phyloP scores from a whole-genome alignment of 2,113 vertebrate species.

The Pterophyllum scalare region DNA sequence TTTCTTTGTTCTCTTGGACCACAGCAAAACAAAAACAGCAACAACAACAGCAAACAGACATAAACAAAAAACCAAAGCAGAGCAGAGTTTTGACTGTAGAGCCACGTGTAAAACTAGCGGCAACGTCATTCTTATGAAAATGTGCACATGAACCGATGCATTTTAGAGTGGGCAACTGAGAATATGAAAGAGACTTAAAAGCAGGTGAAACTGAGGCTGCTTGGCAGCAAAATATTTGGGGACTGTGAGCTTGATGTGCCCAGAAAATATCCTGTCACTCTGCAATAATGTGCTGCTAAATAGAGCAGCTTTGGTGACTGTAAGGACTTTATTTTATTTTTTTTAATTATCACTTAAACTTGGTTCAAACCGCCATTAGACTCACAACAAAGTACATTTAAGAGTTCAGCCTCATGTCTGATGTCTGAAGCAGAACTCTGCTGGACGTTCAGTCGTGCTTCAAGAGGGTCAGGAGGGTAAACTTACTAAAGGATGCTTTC shows the following conservation, averaged over 20 bases:
- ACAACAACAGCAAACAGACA: too few species aligned
- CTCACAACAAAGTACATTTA: not conserved
- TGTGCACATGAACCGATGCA: not conserved
- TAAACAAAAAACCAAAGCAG: not conserved
- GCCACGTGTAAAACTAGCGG: not conserved
- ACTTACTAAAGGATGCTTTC: not conserved
- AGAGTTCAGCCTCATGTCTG: slow-evolving; percentile 41
- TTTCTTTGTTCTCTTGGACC: not conserved
- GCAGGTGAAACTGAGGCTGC: not conserved
- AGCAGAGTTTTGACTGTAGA: not conserved
- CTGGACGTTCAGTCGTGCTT: slow-evolving; percentile 81
- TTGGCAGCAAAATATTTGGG: not conserved
- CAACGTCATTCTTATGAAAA: not conserved
- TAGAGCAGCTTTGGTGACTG: not conserved
- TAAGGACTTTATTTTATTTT: not conserved
- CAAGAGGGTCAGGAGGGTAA: slow-evolving; percentile 43
- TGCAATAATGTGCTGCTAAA: not conserved
- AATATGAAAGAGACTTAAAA: not conserved
- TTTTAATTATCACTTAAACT: not conserved
- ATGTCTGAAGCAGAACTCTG: slow-evolving; percentile 77
- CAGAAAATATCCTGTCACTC: not conserved
- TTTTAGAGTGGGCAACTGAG: not conserved
- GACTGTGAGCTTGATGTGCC: not conserved
- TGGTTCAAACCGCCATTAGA: not conserved
- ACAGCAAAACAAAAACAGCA: too few species aligned